Conservation (phyloP, 2,113 vertebrate species). For the Oncorhynchus mykiss region DNA sequence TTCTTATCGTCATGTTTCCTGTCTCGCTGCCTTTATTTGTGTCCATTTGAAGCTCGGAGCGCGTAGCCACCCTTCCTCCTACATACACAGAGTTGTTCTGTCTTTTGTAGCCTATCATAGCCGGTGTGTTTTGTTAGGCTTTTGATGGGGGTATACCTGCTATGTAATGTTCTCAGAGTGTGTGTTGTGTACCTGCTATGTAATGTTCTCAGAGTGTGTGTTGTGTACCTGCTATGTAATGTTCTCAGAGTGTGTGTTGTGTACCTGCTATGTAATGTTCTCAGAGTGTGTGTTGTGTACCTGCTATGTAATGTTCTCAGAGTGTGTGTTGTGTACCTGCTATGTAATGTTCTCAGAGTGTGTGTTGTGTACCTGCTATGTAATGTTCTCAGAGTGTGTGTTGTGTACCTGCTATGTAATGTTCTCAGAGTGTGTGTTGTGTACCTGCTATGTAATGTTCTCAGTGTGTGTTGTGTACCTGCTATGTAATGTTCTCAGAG, state of each 20-base stretch:
- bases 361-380: neutral
- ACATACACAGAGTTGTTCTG: neutral
- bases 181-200: neutral
- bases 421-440: too few relatives aligned
- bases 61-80: too few relatives aligned
- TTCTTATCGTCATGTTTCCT: neutral
- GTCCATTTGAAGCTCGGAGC: too few relatives aligned
- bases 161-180: neutral
- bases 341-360: neutral
- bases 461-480: too few relatives aligned
- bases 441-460: too few relatives aligned
- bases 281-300: conserved; percentile 2
- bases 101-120: neutral
- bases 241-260: conserved; percentile 8
- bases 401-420: too few relatives aligned
- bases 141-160: neutral
- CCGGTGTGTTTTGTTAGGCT: neutral
- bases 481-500: too few relatives aligned
- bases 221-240: neutral
- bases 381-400: too few relatives aligned
- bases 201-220: neutral
- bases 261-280: too few relatives aligned
- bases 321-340: conserved; percentile 1
- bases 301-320: neutral
- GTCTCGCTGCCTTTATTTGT: neutral